Evolutionary conservation across 2,888 invertebrate species (phyloP), one percentile per base, ranked within the genome.

Genomic region (Yponomeuta cagnagella): DNA sequence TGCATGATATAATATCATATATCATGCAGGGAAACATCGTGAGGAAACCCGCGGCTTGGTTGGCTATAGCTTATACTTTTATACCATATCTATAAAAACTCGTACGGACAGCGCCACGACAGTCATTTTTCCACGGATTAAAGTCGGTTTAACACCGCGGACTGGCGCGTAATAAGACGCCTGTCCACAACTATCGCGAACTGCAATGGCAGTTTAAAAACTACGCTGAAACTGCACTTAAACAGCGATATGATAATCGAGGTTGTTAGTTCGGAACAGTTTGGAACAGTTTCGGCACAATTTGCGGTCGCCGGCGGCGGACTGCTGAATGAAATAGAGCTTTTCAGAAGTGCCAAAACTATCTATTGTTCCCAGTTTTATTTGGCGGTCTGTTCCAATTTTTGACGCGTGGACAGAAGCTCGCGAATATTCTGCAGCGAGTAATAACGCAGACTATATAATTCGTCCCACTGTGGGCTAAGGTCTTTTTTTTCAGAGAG

Each of bases 161-260:
- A 8, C 43, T 1, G 43, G 5, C 52, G 52, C 52, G 52, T 58
- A 58, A 58, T 58, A 58, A 58, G 12, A 0, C 15, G 15, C 15
- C 52, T 58, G 52, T 58, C 52, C 12, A 12, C 12, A 58, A 58
- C 52, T 58, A 4, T 3, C 12, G 15, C 52, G 52, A 58, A 58
- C 52, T 58, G 52, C 52, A 58, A 58, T 15, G 52, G 52, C 52
- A 4, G 52, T 58, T 58, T 58, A 15, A 58, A 58, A 58, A 58
- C 52, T 58, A 58, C 12, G 12, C 52, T 58, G 15, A 58, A 58
- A 58, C 52, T 58, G 52, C 52, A 58, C 52, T 58, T 58, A 58
- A 43, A 58, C 52, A 58, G 52, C 52, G 52, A 58, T 58, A 58
- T 58, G 15, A 58, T 58, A 58, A 58, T 58, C 52, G 52, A 58